Base-by-base conservation (phyloP, 1,140 invertebrate genomes). In the Diorhabda sublineata region DNA sequence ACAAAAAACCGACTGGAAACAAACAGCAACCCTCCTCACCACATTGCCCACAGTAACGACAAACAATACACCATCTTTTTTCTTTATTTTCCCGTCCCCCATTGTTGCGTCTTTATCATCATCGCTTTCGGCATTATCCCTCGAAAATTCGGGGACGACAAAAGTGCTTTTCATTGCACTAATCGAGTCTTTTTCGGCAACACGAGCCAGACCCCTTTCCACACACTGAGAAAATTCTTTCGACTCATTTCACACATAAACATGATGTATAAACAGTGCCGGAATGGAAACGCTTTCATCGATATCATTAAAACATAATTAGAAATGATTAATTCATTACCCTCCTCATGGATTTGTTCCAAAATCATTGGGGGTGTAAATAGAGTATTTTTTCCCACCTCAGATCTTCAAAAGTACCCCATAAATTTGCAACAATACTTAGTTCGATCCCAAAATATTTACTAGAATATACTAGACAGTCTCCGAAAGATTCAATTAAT, bases 181-280 rank as follows among this genome's bases (percentile, higher is more conserved):
- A 52, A 52, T 52, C 47, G 47, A 52, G 47, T 52, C 47, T 52
- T 52, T 52, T 52, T 52, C 47, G 47, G 47, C 47, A 52, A 52
- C 47, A n/a, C 47, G n/a, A 52, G 47, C 47, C 47, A 52, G 47
- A n/a, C 6, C 6, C 47, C 47, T n/a, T n/a, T 52, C n/a, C n/a
- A 8, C 47, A 52, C 3, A 52, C n/a, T 8, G 6, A 8, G 47
- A 52, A 52, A 52, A 3, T 52, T 52, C 47, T 52, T 52, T 52
- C 47, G n/a, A 52, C 47, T 52, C 47, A 52, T 52, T 52, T 52
- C 6, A 52, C 47, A 52, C 47, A 52, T 52, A 52, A 52, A n/a
- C 47, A 4, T 8, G 2, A 52, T 3, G n/a, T 8, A n/a, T n/a
- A n/a, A 52, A 52, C 47, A 52, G 47, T 6, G 47, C 6, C 47